A percentile compares a stretch with the other conserved stretches of the same genome.
phyloP scores from a whole-genome alignment of 1,140 invertebrate genomes.

The Galleria mellonella region DNA sequence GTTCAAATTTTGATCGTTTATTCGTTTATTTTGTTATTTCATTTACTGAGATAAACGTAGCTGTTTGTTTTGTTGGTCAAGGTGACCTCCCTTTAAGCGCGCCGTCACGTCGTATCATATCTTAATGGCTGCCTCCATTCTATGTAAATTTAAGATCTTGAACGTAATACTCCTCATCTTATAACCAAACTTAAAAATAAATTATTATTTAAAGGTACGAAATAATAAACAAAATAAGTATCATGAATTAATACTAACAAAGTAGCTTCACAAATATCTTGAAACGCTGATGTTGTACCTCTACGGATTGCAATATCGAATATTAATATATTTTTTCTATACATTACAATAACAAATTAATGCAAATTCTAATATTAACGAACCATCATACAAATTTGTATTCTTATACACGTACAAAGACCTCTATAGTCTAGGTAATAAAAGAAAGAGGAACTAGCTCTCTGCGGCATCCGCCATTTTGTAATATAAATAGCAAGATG shows the following conservation, averaged over 20 bases:
- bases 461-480: constrained; percentile 60
- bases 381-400: too few species aligned
- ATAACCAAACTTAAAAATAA: too few species aligned
- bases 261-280: neutral
- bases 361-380: too few species aligned
- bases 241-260: neutral
- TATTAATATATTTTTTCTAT: too few species aligned
- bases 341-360: too few species aligned
- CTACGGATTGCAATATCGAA: too few species aligned
- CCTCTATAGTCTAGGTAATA: constrained; percentile 39
- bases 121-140: constrained; percentile 49
- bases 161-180: too few species aligned
- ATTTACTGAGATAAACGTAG: too few species aligned
- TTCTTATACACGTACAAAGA: constrained; percentile 8
- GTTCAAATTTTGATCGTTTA: too few species aligned
- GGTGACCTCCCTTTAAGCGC: constrained; percentile 48
- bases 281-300: neutral
- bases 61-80: constrained; percentile 34
- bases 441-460: constrained; percentile 58
- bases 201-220: too few species aligned
- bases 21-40: too few species aligned
- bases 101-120: constrained; percentile 40
- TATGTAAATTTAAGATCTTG: constrained; percentile 49
- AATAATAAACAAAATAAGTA: too few species aligned
- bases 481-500: constrained; percentile 71